Base-by-base conservation (phyloP, 2,113 vertebrate species). In the Alectura lathami region DNA sequence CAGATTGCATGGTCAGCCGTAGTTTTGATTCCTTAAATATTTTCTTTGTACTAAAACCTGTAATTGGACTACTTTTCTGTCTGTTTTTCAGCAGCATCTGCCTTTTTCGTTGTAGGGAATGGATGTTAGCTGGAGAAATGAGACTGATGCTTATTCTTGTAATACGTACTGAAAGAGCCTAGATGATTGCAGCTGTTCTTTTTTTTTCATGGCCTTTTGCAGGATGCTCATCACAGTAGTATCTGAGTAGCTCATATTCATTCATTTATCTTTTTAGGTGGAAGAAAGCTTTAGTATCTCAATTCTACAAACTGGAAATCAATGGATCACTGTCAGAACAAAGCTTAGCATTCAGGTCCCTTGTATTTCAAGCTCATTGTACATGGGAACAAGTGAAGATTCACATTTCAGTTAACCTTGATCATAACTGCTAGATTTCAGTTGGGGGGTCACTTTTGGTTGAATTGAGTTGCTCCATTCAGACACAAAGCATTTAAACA, bases 301-400 rank as follows among this genome's bases (percentile, higher is more conserved):
- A 23, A 48, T 79, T 92, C 89, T 78, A 67, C 53, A 36, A 32
- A 54, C 23, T 83, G 42, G 42, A 95, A 95, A 93, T 94, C 78
- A 95, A 85, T 86, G 83, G 60, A 83, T 83, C 76, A 56, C 47
- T 93, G 89, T 92, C 68, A 93, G 68, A 88, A 73, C 21, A 73
- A 80, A 59, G 34, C 34, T 53, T 57, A 85, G 36, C 29, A 17
- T 75, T 91, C 34, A 59, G 38, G 40, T 68, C 32, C 48, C 43
- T 86, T 78, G n/a, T 75, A 54, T 82, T 91, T 91, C 91, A 63
- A 82, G 17, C 40, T 68, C 27, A 18, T 64, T 74, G 6, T 88
- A 62, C 29, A 34, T 6, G 8, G 24, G 34, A 86, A 57, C 67
- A 80, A 42, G 45, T 75, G 60, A 64, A 53, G 40, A 54, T 34